phyloP scores from a whole-genome alignment of 1,140 invertebrate genomes.

The Penaeus chinensis region DNA sequence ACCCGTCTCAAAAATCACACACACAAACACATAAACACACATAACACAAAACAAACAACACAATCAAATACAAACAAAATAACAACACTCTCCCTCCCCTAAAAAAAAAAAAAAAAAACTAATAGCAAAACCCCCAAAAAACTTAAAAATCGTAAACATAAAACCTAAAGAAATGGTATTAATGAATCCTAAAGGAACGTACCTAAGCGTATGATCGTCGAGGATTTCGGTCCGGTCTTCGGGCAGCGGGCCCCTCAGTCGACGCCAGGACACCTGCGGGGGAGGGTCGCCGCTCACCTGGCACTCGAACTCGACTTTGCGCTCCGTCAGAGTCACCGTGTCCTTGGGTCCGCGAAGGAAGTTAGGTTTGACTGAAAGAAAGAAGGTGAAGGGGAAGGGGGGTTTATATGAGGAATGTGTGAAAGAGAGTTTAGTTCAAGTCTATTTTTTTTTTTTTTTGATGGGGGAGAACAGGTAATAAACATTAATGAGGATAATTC shows the following conservation, averaged over 20 bases:
- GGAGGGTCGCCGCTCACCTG: constrained; percentile 89
- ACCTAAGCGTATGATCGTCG: constrained; percentile 70
- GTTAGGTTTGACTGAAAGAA: constrained; percentile 61
- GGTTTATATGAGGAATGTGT: background rate
- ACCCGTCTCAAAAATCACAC: too few relatives aligned
- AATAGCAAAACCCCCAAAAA: too few relatives aligned
- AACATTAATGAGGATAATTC: too few relatives aligned
- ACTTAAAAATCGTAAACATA: too few relatives aligned
- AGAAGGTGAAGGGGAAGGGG: background rate
- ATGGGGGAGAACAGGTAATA: too few relatives aligned
- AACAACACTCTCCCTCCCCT: too few relatives aligned
- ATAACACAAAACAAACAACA: too few relatives aligned
- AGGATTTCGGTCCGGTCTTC: constrained; percentile 79
- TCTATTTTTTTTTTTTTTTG: too few relatives aligned
- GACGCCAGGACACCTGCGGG: constrained; percentile 88
- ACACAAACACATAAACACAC: too few relatives aligned
- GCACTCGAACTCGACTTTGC: constrained; percentile 88
- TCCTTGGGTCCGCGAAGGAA: constrained; percentile 63
- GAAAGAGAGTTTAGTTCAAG: too few relatives aligned
- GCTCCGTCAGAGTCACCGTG: constrained; percentile 70
- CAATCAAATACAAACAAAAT: too few relatives aligned
- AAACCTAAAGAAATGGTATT: background rate
- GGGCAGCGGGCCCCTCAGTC: constrained; percentile 86
- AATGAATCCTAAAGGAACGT: background rate
- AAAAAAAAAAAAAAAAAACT: too few relatives aligned